These are phyloP conservation scores for Nanorana parkeri DNA, from an alignment of 2,113 vertebrate genomes.

Conservation along the genomic window DNA sequence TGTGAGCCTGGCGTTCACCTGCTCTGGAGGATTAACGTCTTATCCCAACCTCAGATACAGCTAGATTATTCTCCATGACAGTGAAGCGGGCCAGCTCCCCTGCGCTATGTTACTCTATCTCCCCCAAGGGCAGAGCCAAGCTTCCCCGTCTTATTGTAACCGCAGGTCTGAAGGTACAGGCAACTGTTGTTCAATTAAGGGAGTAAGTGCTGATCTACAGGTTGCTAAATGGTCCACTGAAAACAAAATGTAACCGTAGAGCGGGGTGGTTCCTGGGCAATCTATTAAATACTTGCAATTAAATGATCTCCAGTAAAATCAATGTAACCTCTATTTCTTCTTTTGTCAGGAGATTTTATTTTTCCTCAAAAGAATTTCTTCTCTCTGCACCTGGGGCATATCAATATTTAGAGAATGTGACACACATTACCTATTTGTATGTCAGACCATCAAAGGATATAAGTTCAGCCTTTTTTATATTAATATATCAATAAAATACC, in stretches of 20 bases:
- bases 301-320: neutral
- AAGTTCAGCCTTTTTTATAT: too few species aligned
- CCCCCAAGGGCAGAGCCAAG: slow-evolving; percentile 33
- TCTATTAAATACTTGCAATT: neutral
- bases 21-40: slow-evolving; percentile 40
- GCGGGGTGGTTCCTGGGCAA: neutral
- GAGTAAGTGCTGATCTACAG: slow-evolving; percentile 6
- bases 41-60: slow-evolving; percentile 26
- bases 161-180: neutral
- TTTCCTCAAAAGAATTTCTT: too few species aligned
- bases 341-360: too few species aligned
- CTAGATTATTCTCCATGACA: slow-evolving; percentile 48
- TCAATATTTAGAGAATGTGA: too few species aligned
- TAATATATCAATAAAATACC: too few species aligned
- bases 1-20: slow-evolving; percentile 24
- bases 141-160: neutral
- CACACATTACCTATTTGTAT: too few species aligned
- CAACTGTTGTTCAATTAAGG: slow-evolving; percentile 30
- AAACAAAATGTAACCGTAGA: neutral
- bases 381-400: too few species aligned
- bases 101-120: slow-evolving; percentile 54
- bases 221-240: neutral
- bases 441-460: too few species aligned
- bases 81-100: slow-evolving; percentile 28
- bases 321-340: neutral